Evolutionary conservation across 2,888 invertebrate species (phyloP).

Genomic region (Scrobipalpa atriplicella): DNA sequence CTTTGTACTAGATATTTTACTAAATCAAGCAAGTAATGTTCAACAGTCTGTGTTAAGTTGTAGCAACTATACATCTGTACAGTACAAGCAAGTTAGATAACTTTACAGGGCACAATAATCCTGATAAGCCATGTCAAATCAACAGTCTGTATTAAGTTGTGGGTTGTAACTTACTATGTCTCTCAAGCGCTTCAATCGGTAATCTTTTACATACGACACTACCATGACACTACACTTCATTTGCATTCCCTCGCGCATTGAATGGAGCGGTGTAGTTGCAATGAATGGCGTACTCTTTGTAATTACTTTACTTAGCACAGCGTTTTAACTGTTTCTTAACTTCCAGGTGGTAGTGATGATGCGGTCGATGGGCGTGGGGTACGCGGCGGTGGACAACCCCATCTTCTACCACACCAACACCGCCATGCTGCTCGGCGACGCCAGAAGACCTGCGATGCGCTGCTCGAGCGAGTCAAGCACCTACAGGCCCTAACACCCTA

Average conservation of each 20-base stretch:
- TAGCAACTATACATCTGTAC: neutral
- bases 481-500: constrained; percentile 44
- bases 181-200: too few relatives aligned
- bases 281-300: too few relatives aligned
- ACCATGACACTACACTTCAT: too few relatives aligned
- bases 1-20: too few relatives aligned
- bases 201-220: too few relatives aligned
- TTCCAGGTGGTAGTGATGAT: constrained; percentile 94
- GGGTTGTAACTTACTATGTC: too few relatives aligned
- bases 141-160: neutral
- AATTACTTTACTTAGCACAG: too few relatives aligned
- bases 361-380: constrained; percentile 93
- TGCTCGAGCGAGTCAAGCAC: constrained; percentile 85
- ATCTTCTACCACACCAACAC: constrained; percentile 96
- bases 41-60: neutral
- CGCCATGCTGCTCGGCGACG: constrained; percentile 93
- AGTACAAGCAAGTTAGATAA: neutral
- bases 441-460: constrained; percentile 94
- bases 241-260: too few relatives aligned
- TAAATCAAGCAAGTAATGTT: too few relatives aligned
- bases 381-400: constrained; percentile 96
- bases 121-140: too few relatives aligned
- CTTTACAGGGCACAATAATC: too few relatives aligned
- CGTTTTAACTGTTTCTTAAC: neutral
- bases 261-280: too few relatives aligned